Percentiles rank a stretch among this genome's conserved stretches.
Evolutionary conservation across 2,888 invertebrate species (phyloP).

Genomic region (Volucella inflata): DNA sequence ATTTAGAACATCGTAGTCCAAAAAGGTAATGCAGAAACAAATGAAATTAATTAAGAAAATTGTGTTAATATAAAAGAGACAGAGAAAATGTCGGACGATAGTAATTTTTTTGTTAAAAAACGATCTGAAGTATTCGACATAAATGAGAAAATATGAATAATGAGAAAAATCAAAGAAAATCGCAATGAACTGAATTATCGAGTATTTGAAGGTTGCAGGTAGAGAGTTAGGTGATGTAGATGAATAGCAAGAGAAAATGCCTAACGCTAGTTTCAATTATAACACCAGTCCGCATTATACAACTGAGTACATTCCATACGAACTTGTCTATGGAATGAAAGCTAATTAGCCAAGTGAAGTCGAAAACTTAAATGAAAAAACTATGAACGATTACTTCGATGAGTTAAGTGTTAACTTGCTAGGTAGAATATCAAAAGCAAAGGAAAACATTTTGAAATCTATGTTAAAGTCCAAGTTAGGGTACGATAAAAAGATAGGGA

Average conservation of each 20-base stretch:
- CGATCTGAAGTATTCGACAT: constrained; percentile 24
- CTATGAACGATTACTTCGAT: constrained; percentile 33
- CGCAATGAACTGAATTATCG: constrained; percentile 25
- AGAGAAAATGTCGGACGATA: too few relatives aligned
- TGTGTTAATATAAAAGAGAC: constrained; percentile 5
- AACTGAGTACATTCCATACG: constrained; percentile 39
- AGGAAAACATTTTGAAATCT: constrained; percentile 10
- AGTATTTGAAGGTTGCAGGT: constrained; percentile 51
- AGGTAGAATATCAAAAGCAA: constrained; percentile 23
- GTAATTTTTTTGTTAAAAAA: too few relatives aligned
- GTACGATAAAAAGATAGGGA: constrained; percentile 45
- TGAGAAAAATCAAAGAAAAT: constrained; percentile 27
- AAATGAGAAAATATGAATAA: constrained; percentile 34
- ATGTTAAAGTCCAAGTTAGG: constrained; percentile 25
- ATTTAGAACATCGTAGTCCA: constrained; percentile 1
- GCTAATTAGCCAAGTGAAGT: constrained; percentile 23
- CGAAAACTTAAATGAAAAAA: constrained; percentile 10
- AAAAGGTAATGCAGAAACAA: constrained; percentile 10
- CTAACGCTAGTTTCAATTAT: constrained; percentile 38
- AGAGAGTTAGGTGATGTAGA: constrained; percentile 23
- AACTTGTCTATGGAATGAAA: constrained; percentile 22
- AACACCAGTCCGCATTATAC: constrained; percentile 34
- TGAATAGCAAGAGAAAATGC: constrained; percentile 44
- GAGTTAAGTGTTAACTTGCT: constrained; percentile 29
- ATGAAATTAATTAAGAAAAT: background rate